These are phyloP conservation scores for Aphelocoma coerulescens DNA, from an alignment of 2,113 vertebrate genomes.

Conservation along the genomic window DNA sequence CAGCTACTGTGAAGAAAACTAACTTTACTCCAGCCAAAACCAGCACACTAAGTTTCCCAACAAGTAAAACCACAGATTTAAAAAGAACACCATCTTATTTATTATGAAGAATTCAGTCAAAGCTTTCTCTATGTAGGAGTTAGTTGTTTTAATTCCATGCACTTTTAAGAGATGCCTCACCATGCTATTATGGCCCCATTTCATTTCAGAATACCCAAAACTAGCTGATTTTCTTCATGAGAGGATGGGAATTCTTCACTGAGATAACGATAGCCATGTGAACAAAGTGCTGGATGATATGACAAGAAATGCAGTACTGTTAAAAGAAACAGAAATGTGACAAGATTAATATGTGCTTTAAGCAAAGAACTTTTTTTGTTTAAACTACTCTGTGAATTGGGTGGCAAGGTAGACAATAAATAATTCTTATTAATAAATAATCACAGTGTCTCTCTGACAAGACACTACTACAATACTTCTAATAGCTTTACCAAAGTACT, in stretches of 20 bases:
- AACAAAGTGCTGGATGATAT: neutral
- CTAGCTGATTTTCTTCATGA: neutral
- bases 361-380: neutral
- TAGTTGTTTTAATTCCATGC: neutral
- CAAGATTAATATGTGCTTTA: neutral
- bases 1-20: neutral
- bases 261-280: rapidly evolving
- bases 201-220: neutral
- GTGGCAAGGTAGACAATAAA: neutral
- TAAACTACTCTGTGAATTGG: neutral
- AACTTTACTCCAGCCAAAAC: neutral
- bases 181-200: neutral
- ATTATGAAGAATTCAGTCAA: neutral
- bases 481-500: neutral
- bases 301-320: neutral
- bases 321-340: neutral
- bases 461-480: neutral
- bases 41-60: neutral
- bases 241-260: neutral
- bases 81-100: neutral
- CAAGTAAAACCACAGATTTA: neutral
- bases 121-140: neutral
- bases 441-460: neutral
- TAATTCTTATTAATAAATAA: neutral
- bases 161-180: neutral